Conservation (phyloP, 2,113 vertebrate species). For the Cervus canadensis region DNA sequence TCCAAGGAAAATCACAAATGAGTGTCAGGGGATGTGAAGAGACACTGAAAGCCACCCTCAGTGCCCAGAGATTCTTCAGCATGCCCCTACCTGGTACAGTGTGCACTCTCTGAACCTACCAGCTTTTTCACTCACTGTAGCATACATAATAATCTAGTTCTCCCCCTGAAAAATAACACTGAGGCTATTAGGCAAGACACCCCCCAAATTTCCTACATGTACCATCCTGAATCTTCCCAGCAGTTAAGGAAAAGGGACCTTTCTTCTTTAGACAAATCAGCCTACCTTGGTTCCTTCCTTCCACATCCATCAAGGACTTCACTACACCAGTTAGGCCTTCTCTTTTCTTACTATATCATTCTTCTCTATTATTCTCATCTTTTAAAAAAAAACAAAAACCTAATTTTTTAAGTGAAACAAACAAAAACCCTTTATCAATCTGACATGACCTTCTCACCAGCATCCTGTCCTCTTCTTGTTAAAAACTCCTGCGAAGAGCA, state of each 20-base stretch:
- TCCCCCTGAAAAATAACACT: not conserved
- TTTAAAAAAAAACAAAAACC: not conserved
- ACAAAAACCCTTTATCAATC: not conserved
- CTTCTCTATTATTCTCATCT: not conserved
- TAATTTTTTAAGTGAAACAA: not conserved
- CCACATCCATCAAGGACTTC: not conserved
- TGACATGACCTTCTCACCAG: not conserved
- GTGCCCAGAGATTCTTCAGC: not conserved
- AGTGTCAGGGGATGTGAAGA: not conserved
- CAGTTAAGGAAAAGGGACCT: not conserved
- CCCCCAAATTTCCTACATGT: not conserved
- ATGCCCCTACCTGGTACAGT: not conserved
- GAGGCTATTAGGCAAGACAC: not conserved
- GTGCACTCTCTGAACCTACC: not conserved
- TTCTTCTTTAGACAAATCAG: not conserved
- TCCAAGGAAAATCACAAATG: not conserved
- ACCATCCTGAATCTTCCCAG: not conserved
- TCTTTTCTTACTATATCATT: not conserved
- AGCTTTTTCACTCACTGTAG: not conserved
- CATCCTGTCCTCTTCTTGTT: not conserved
- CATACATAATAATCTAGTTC: not conserved
- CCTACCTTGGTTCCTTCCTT: not conserved
- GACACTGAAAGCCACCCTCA: not conserved
- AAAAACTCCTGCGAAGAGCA: not conserved
- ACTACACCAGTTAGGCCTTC: not conserved